Evolutionary conservation across 2,797 vertebrate genomes (phyloP), one percentile per base, ranked within the genome.

Genomic region (Orientallactaga sibirica): DNA sequence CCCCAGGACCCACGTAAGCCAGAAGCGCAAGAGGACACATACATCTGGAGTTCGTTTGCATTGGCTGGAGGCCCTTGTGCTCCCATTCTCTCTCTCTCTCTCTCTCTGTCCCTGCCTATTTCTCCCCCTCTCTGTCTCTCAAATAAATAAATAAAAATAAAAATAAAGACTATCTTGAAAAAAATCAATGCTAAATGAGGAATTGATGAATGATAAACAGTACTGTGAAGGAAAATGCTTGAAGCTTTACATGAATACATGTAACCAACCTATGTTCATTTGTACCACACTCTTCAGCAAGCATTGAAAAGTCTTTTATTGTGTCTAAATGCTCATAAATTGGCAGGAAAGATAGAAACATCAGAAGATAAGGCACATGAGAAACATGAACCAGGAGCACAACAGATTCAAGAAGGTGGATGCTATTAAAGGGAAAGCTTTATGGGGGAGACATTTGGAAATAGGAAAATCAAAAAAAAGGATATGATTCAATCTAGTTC

Each of bases 401-500:
- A 58, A 27, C 41, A n/a, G 29, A 18, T 7, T 88, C 62, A 92
- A 88, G 70, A 81, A 58, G 61, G 29, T 55, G 73, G 43, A 19
- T 68, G 27, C 41, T 94, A 55, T 73, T 80, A 75, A 90, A 27
- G 7, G 58, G 33, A 37, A 68, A 86, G 37, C 19, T 48, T 93
- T 81, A 67, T 19, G 87, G 92, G 14, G 15, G 27, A 93, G 29
- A 64, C 73, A 93, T 77, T 73, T 91, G 79, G 79, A 75, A 95
- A 85, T 48, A 64, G 55, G 82, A 86, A 83, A 73, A 86, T 41
- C 33, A 61, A 75, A 70, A 3, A 90, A 70, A 3, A 71, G 88
- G 43, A 86, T 41, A 86, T 29, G 67, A 88, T 95, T 96, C 62
- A 90, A 6, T 90, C 93, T 88, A 74, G 58, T 90, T 90, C 66